Conservation (phyloP, 2,797 vertebrate genomes). For the Discoglossus pictus region DNA sequence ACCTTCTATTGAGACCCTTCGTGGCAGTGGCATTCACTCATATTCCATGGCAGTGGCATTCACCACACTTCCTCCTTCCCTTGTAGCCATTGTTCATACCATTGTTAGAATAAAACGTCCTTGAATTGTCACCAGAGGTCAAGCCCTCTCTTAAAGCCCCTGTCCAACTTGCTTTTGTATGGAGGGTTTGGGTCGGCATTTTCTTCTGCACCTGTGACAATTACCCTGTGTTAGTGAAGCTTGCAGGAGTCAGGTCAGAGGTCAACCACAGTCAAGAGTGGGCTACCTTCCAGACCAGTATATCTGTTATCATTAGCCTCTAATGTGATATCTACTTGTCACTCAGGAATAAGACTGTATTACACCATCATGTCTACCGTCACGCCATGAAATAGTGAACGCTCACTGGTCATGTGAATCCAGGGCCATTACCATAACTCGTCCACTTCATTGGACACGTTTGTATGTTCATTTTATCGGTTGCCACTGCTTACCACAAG, state of each 20-base stretch:
- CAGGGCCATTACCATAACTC: no score
- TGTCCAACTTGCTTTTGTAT: conserved; percentile 37
- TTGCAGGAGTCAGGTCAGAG: conserved; percentile 86
- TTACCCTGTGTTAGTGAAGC: conserved; percentile 81
- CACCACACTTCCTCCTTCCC: conserved; percentile 15
- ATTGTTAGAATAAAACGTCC: conserved; percentile 55
- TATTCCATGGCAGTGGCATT: conserved; percentile 13
- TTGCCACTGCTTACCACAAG: no score
- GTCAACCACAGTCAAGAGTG: conserved; percentile 90
- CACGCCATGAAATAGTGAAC: neutral
- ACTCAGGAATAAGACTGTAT: conserved; percentile 71
- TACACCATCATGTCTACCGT: conserved; percentile 18
- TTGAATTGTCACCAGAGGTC: conserved; percentile 67
- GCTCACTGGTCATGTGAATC: no score
- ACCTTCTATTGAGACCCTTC: no score
- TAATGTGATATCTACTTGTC: conserved; percentile 92
- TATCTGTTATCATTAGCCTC: conserved; percentile 92
- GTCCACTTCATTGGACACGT: no score
- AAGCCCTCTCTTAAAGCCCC: conserved; percentile 53
- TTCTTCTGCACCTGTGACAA: conserved; percentile 85
- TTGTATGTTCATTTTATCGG: no score
- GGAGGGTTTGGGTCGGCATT: conserved; percentile 66
- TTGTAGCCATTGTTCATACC: conserved; percentile 15
- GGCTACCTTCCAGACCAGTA: conserved; percentile 82
- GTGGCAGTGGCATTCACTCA: no score